Percentiles rank a stretch among this genome's conserved stretches.
Conservation (phyloP, 2,797 vertebrate genomes). For the Channallabes apus region DNA sequence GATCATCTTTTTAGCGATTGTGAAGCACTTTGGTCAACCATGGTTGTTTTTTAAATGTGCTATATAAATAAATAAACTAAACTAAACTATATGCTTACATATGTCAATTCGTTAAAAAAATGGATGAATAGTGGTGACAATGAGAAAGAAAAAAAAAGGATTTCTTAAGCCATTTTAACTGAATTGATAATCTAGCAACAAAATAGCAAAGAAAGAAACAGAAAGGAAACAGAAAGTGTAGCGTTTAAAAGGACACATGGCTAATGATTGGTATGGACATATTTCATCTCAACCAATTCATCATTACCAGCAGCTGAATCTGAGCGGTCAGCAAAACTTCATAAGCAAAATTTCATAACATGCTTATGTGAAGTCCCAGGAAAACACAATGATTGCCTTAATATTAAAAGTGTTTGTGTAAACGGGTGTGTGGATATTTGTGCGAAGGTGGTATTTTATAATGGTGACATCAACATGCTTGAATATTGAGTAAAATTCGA, state of each 20-base stretch:
- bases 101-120: not conserved
- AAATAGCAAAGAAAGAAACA: not conserved
- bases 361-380: slow-evolving; percentile 73
- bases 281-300: slow-evolving; percentile 67
- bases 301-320: slow-evolving; percentile 64
- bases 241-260: slow-evolving; percentile 56
- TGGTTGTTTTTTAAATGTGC: too few species aligned
- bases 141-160: not conserved
- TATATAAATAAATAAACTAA: too few species aligned
- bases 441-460: not conserved
- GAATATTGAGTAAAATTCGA: not conserved
- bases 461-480: not conserved
- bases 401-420: not conserved
- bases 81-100: too few species aligned
- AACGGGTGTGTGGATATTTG: not conserved
- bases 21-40: too few species aligned
- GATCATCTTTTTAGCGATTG: too few species aligned
- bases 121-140: not conserved
- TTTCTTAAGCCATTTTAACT: slow-evolving; percentile 30
- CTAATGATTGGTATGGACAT: slow-evolving; percentile 42
- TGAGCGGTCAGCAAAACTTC: slow-evolving; percentile 73
- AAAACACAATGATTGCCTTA: slow-evolving; percentile 63
- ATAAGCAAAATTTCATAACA: too few species aligned
- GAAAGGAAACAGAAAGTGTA: not conserved
- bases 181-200: slow-evolving; percentile 40